Evolutionary conservation across 2,888 invertebrate species (phyloP), one percentile per base, ranked within the genome.

Genomic region (Stomorhina lunata): DNA sequence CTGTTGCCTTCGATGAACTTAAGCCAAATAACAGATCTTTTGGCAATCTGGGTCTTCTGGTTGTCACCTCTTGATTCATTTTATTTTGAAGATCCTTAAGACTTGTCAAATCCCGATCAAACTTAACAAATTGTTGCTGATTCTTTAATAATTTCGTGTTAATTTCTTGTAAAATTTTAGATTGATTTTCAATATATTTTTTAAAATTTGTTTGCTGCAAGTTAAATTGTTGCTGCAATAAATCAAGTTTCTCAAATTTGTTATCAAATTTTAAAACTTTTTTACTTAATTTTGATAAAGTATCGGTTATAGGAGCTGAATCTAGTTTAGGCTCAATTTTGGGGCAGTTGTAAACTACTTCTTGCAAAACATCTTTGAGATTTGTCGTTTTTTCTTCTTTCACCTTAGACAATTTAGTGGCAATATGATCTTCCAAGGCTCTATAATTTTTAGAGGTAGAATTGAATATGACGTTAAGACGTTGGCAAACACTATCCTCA

Each of bases 11-110:
- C 5, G 71, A n/a, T 29, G 66, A 59, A 15, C 32, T 72, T 34
- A 81, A 61, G 9, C 77, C 81, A 15, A 72, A 55, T 55, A 81
- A 59, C 1, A 77, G n/a, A 20, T 81, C 77, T 50, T 72, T 77
- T 6, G 76, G 72, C 40, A 77, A 20, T 27, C 45, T 53, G 15
- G 68, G 37, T 0, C 63, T 55, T 20, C 55, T 57, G 12, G 32
- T 29, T 0, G 20, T 15, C 5, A 32, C 6, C 0, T 25, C 3
- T 1, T 63, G 34, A 4, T 48, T 27, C 6, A 66, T 12, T 27
- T 59, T 27, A 9, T 20, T 65, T 20, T 40, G 37, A 9, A 75
- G 10, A 12, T 61, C 27, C 22, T 53, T 27, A 2, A 81, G 17
- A 25, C 20, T 61, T 2, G 63, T 53, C 15, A 82, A 27, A 10